These are phyloP conservation scores for Anastrepha obliqua DNA, from an alignment of 1,140 invertebrate species.

Conservation along the genomic window DNA sequence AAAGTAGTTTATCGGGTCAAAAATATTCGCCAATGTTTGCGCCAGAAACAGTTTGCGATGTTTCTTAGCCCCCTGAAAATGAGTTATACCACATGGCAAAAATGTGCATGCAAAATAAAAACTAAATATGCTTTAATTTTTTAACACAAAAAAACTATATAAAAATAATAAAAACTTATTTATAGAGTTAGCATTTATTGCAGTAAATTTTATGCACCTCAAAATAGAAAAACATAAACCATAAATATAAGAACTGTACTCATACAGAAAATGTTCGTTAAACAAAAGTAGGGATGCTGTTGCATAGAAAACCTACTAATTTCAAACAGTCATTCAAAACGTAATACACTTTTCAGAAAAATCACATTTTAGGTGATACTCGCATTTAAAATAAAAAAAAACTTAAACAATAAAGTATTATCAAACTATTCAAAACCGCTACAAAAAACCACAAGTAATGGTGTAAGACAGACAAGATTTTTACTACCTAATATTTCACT, in stretches of 20 bases:
- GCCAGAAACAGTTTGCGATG: too few relatives aligned
- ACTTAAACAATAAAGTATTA: not conserved
- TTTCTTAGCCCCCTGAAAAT: not conserved
- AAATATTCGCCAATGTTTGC: not conserved
- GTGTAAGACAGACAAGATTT: not conserved
- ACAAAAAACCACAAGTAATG: not conserved
- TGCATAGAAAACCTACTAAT: not conserved
- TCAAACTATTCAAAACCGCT: not conserved
- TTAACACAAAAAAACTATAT: not conserved
- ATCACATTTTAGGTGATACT: slow-evolving; percentile 22
- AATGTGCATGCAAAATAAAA: not conserved
- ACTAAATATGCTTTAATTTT: slow-evolving; percentile 4
- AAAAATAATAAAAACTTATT: not conserved
- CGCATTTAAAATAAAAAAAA: slow-evolving; percentile 37
- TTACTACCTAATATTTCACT: not conserved
- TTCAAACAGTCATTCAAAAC: not conserved
- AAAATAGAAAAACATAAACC: not conserved
- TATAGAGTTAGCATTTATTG: not conserved
- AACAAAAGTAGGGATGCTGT: not conserved
- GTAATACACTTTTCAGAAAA: slow-evolving; percentile 36
- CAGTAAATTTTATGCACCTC: not conserved
- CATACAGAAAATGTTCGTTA: not conserved
- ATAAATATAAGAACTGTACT: not conserved
- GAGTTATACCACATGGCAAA: not conserved
- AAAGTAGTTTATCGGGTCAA: not conserved